Percentiles rank a stretch among this genome's conserved stretches.
phyloP scores from a whole-genome alignment of 2,888 invertebrate species.

The Agrochola litura region DNA sequence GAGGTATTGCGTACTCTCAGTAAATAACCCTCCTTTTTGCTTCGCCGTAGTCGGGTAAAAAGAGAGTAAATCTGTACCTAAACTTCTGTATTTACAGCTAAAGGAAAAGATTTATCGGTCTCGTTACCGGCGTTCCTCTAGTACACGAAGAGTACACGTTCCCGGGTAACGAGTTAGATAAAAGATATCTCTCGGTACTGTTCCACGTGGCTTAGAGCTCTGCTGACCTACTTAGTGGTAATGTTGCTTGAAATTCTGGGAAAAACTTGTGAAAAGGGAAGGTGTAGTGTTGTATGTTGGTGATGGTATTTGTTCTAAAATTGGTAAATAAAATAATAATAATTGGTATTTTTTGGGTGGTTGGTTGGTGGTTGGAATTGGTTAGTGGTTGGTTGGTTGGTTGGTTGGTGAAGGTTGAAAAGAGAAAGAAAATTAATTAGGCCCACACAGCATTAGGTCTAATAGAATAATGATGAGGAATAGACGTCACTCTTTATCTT shows the following conservation, averaged over 20 bases:
- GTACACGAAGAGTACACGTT: conserved; percentile 24
- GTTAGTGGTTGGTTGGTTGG: too few relatives aligned
- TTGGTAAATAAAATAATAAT: not conserved
- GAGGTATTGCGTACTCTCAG: not conserved
- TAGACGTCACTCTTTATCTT: not conserved
- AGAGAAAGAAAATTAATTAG: not conserved
- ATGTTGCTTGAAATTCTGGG: conserved; percentile 10
- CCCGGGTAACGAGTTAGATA: conserved; percentile 46
- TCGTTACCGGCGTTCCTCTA: conserved; percentile 37
- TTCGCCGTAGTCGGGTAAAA: too few relatives aligned
- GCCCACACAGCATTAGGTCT: not conserved
- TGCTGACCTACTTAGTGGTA: conserved; percentile 51
- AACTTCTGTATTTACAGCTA: conserved; percentile 20
- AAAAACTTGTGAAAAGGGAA: not conserved
- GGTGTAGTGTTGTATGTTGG: not conserved
- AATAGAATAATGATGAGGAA: not conserved
- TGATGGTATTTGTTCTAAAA: not conserved
- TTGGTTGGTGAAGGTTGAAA: too few relatives aligned
- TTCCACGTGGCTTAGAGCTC: conserved; percentile 10
- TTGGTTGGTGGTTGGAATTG: too few relatives aligned
- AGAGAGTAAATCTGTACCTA: conserved; percentile 6
- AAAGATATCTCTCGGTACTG: conserved; percentile 31
- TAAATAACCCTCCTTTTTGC: too few relatives aligned
- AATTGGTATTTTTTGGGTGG: too few relatives aligned
- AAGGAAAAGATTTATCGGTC: conserved; percentile 49